Base-by-base conservation (phyloP, 2,113 vertebrate genomes). In the Scolopax mira region DNA sequence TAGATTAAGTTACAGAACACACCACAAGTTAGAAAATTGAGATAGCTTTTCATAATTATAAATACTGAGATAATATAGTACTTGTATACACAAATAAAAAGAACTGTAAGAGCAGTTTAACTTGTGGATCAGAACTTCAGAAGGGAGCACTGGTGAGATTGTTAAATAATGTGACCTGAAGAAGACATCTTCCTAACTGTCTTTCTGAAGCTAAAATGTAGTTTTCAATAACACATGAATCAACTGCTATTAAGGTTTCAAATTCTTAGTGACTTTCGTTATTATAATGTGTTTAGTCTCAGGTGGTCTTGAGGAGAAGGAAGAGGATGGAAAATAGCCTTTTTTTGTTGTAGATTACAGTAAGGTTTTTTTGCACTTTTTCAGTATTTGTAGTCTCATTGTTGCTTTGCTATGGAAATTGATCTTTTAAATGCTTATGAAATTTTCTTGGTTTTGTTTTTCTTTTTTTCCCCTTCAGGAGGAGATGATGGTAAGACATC, bases 401-500 rank as follows among this genome's bases (percentile, higher is more conserved):
- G 55, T 21, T 73, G 5, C 14, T 70, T 81, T 75, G 21, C 27
- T 70, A 44, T 93, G 42, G 23, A 85, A 91, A 42, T 77, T 12
- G 8, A n/a, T 57, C 5, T 85, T 85, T 92, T 95, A 80, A 75
- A 91, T 71, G 27, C 27, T 93, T 61, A 85, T n/a, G 67, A 25
- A 67, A 48, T 61, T 78, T 85, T 90, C 72, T 22, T 48, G 46
- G 8, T 44, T 46, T 4, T 9, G 18, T 66, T 84, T 41, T 15
- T 28, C 30, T 7, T 57, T 41, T 24, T 92, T 17, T 60, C 2
- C 12, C 90, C 75, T 95, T 6, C 93, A 99, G 99, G 99, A 91
- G 98, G 99, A 69, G 99, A 99, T 91, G 98, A 99, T 93, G 99
- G 99, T 99, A 98, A 99, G 99, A 98, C 37, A 84, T 48, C 82